Conservation (phyloP, 2,113 vertebrate genomes). For the Lasiurus borealis region DNA sequence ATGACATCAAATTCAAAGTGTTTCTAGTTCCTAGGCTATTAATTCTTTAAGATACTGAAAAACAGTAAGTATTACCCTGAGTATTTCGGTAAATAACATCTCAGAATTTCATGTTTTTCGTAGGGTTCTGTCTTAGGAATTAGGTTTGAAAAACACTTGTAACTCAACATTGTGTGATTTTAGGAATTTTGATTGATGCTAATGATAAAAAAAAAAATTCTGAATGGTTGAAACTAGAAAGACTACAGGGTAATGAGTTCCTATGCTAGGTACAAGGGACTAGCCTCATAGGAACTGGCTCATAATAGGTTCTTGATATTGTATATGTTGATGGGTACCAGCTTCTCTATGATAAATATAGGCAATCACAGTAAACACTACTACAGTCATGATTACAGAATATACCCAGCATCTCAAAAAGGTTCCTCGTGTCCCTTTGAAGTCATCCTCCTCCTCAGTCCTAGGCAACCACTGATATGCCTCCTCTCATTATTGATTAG, state of each 20-base stretch:
- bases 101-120: conserved; percentile 70
- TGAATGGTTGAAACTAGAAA: conserved; percentile 66
- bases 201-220: conserved; percentile 74
- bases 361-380: not conserved
- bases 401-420: not conserved
- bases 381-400: not conserved
- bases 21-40: conserved; percentile 69
- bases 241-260: too few species aligned
- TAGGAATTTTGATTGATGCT: conserved; percentile 71
- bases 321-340: not conserved
- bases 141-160: conserved; percentile 54
- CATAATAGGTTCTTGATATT: not conserved
- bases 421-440: not conserved
- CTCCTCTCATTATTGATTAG: not conserved
- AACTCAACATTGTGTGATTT: conserved; percentile 79
- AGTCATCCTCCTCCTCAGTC: not conserved
- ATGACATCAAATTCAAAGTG: conserved; percentile 63
- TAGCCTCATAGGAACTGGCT: not conserved
- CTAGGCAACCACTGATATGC: too few species aligned
- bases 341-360: not conserved
- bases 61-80: conserved; percentile 68
- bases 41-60: conserved; percentile 69
- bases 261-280: too few species aligned
- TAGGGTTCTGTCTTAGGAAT: conserved; percentile 74
- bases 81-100: conserved; percentile 84